Evolutionary conservation across 2,113 vertebrate genomes (phyloP).

Genomic region (Puma concolor): DNA sequence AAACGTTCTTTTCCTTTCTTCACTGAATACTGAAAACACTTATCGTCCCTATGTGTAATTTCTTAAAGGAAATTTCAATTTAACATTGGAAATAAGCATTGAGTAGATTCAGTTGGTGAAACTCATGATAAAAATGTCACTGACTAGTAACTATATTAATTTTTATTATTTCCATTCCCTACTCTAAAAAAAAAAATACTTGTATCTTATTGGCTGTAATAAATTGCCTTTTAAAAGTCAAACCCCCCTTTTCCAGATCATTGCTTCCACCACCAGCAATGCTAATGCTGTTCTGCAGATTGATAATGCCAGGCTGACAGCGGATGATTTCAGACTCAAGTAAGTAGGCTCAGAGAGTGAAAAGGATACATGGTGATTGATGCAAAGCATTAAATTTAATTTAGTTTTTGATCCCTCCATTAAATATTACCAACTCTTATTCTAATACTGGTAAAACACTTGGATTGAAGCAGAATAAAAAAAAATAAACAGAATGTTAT

Average conservation of each 20-base stretch:
- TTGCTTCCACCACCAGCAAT: slow-evolving; percentile 85
- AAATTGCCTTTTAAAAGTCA: background rate
- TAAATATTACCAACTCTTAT: background rate
- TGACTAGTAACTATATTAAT: background rate
- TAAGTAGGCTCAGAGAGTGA: slow-evolving; percentile 68
- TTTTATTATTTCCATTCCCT: background rate
- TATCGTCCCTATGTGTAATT: background rate
- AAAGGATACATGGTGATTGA: background rate
- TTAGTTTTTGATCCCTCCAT: background rate
- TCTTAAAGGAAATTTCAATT: background rate
- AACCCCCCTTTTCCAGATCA: slow-evolving; percentile 81
- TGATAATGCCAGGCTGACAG: slow-evolving; percentile 88
- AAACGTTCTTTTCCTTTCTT: slow-evolving; percentile 8
- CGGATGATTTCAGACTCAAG: slow-evolving; percentile 91
- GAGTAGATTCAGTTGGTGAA: background rate
- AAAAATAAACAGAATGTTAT: background rate
- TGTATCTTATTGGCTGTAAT: background rate
- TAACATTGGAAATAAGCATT: background rate
- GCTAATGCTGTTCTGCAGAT: slow-evolving; percentile 86
- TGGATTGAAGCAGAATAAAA: background rate
- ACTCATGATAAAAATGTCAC: background rate
- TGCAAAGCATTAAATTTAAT: background rate
- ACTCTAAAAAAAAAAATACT: background rate
- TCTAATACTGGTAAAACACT: background rate
- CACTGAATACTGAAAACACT: background rate